A percentile compares a stretch with the other conserved stretches of the same genome.
Evolutionary conservation across 2,113 vertebrate genomes (phyloP).

Genomic region (Beaufortia kweichowensis): DNA sequence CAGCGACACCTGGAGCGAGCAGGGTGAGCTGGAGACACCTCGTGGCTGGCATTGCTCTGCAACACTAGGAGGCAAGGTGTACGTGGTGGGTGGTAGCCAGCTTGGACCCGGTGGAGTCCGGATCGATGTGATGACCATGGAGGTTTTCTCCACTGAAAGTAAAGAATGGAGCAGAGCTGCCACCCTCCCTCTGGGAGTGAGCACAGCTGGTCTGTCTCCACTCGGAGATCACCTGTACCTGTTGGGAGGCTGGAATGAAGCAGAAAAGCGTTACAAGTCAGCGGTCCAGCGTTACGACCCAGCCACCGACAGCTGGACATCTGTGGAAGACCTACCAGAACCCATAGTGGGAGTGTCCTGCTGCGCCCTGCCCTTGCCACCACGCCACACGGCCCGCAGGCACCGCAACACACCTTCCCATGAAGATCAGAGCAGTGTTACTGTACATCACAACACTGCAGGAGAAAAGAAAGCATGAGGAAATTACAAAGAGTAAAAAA

Average conservation of each 20-base stretch:
- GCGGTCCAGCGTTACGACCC: constrained; percentile 77
- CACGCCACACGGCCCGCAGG: constrained; percentile 65
- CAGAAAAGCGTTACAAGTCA: constrained; percentile 79
- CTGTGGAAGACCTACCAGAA: constrained; percentile 75
- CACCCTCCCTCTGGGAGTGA: constrained; percentile 73
- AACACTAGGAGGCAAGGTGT: constrained; percentile 66
- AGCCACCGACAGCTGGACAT: constrained; percentile 75
- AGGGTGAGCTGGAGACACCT: constrained; percentile 70
- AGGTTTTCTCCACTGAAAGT: constrained; percentile 70
- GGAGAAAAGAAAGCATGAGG: constrained; percentile 40
- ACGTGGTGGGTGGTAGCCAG: constrained; percentile 81
- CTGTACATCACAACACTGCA: constrained; percentile 49
- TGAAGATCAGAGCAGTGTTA: constrained; percentile 65
- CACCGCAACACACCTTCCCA: constrained; percentile 71
- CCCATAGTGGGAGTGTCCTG: constrained; percentile 82
- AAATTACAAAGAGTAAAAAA: constrained; percentile 14
- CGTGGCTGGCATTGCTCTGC: constrained; percentile 81
- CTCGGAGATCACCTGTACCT: constrained; percentile 73
- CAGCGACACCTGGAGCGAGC: constrained; percentile 73
- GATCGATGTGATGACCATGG: constrained; percentile 77
- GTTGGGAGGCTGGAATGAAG: constrained; percentile 82
- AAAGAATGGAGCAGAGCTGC: constrained; percentile 73
- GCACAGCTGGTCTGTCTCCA: constrained; percentile 76
- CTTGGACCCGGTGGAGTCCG: constrained; percentile 76
- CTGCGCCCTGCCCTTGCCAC: constrained; percentile 75